These are phyloP conservation scores for Podarcis siculus DNA, from an alignment of 2,797 vertebrate species.

Conservation along the genomic window DNA sequence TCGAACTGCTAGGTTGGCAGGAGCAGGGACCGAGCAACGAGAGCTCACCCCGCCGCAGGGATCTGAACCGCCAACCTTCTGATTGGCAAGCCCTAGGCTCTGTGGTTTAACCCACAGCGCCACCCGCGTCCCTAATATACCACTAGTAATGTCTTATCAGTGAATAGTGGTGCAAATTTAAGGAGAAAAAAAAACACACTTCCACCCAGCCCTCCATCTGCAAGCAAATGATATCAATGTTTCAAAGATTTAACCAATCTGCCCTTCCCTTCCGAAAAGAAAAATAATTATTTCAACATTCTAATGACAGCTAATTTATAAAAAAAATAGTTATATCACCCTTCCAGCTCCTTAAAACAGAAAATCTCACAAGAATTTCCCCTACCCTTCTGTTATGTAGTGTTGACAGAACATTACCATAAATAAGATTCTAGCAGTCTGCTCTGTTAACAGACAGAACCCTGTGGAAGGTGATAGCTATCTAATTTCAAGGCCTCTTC, in stretches of 20 bases:
- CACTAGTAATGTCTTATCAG: background rate
- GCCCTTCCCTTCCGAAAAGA: background rate
- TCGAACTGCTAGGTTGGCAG: too few species aligned
- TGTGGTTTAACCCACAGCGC: too few species aligned
- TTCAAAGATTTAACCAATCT: background rate
- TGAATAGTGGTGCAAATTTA: background rate
- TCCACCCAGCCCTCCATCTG: background rate
- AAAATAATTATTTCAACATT: background rate
- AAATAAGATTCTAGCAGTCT: constrained; percentile 12
- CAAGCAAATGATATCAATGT: background rate
- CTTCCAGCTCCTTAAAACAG: background rate
- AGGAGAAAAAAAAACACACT: too few species aligned
- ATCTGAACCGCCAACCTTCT: too few species aligned
- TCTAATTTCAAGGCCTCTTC: constrained; percentile 8
- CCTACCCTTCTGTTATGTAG: constrained; percentile 7
- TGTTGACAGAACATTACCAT: constrained; percentile 13
- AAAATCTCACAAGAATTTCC: constrained; percentile 18
- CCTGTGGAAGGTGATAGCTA: background rate
- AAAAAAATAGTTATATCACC: background rate
- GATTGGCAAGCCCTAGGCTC: too few species aligned
- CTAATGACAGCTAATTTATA: background rate
- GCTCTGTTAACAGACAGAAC: constrained; percentile 15
- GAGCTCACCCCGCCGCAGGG: too few species aligned
- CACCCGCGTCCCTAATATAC: too few species aligned
- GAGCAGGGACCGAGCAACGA: too few species aligned